Base-by-base conservation (phyloP, 1,140 invertebrate species). In the Bombus turneri region DNA sequence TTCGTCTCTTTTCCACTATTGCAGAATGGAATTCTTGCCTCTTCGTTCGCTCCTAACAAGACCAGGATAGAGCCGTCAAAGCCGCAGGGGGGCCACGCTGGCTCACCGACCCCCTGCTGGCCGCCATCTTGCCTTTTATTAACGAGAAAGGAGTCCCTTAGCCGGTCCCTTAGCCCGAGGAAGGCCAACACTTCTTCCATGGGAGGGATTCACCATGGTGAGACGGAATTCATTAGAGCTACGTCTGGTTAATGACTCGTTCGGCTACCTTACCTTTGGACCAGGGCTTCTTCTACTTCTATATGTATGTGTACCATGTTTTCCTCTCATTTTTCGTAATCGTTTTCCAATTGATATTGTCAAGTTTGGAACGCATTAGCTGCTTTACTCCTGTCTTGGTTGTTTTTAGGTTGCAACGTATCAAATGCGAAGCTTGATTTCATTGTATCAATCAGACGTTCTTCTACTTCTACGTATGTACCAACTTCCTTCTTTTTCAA, bases 11-110 rank as follows among this genome's bases (percentile, higher is more conserved):
- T 88, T 74, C 74, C 74, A 73, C 83, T 31, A 25, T 6, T 34
- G 57, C n/a, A 25, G 31, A 59, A 69, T 59, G 71, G 82, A 81
- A 85, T 88, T 77, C 71, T 62, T n/a, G 83, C 72, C 84, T 91
- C 86, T 47, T 85, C 83, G 75, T 83, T 86, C 74, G 34, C 75
- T 84, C 86, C 90, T 92, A 95, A 94, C 93, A 94, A 93, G 91
- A 93, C 92, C 91, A 91, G 92, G 94, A 95, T 95, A 95, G 94
- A 95, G 94, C 94, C 94, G 94, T 95, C 95, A 95, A 94, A 95
- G 91, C 95, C 93, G 86, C 94, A 92, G 95, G 94, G 93, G 95
- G 94, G 90, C 93, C 86, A 80, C 91, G 92, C 84, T 93, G 90
- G 91, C 92, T 92, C 90, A 88, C 88, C 77, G 94, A 94, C 93